Evolutionary conservation across 2,888 invertebrate genomes (phyloP), one percentile per base, ranked within the genome.

Genomic region (Ormia ochracea): DNA sequence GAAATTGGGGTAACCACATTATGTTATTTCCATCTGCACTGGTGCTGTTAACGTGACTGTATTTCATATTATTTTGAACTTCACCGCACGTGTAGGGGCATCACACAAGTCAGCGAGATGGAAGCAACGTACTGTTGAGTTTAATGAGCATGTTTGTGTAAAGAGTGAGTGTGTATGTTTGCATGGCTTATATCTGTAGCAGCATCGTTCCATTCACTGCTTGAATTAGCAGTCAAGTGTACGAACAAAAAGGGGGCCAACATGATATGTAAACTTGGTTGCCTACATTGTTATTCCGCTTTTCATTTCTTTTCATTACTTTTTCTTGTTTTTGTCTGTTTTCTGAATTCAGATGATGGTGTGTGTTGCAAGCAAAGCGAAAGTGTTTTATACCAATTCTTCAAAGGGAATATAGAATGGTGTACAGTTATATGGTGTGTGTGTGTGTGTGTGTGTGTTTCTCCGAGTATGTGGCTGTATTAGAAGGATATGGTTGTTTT

Each of bases 71-170:
- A n/a, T n/a, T n/a, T n/a, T n/a, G n/a, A n/a, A n/a, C n/a, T n/a
- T n/a, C 36, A 61, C 61, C 21, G 61, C 45, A 4, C 10, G 1
- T 19, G 17, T 43, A 63, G 72, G 43, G 61, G n/a, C 43, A 14
- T 14, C 5, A 45, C 79, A 68, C 74, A 63, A 82, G 78, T 69
- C 74, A 56, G 80, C 82, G n/a, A n/a, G n/a, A n/a, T 31, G 58
- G 12, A 33, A 36, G 14, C 26, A 41, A 23, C 52, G 17, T 61
- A 43, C 43, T n/a, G 26, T 31, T 19, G 1, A 31, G 4, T 3
- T 4, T 38, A 33, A 52, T 41, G 52, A 14, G 56, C 82, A 82
- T 82, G 7, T 31, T 0, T 43, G 14, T 45, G 28, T 12, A 17
- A 43, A 43, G n/a, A 43, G 1, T 45, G 9, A 41, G 1, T 59